Evolutionary conservation across 2,113 vertebrate species (phyloP), one percentile per base, ranked within the genome.

Genomic region (Delphinapterus leucas): DNA sequence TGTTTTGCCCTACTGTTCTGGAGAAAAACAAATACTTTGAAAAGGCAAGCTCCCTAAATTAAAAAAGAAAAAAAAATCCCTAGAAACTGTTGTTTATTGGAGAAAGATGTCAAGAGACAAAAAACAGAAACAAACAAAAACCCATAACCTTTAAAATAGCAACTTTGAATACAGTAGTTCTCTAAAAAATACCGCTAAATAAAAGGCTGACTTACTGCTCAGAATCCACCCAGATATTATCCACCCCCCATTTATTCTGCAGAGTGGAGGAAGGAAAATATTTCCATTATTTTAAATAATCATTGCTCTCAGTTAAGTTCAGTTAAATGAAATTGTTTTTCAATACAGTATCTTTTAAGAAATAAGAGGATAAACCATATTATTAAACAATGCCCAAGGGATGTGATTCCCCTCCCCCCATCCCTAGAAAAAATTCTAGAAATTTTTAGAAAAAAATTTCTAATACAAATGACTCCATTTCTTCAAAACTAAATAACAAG

Each of bases 1-100:
- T 94, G 81, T 77, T 96, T 26, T 84, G 47, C 85, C 71, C 70
- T 76, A 90, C 81, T 97, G 58, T 94, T 96, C 80, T 91, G 49
- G 61, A 94, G 88, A 74, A 97, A 96, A 98, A 96, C 86, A 96
- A 98, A 95, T 67, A 90, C 83, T 96, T 83, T 95, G 81, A 95
- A 95, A 88, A 96, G 6, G 20, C 21, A 86, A 82, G 49, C 4
- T 93, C n/a, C 79, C 13, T 1, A 79, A 80, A 26, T 58, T 88
- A 94, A 86, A 86, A 86, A 86, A 65, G 77, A 70, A 61, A 86
- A 65, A 61, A 38, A 71, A 58, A 17, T n/a, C 74, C 36, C 73
- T 67, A 44, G 82, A 90, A 36, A 74, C 12, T 58, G 25, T 13
- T 89, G 88, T 61, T 96, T 79, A 60, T 33, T 73, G 49, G 36